Evolutionary conservation across 2,888 invertebrate genomes (phyloP), one percentile per base, ranked within the genome.

Genomic region (Dinocampus coccinellae): DNA sequence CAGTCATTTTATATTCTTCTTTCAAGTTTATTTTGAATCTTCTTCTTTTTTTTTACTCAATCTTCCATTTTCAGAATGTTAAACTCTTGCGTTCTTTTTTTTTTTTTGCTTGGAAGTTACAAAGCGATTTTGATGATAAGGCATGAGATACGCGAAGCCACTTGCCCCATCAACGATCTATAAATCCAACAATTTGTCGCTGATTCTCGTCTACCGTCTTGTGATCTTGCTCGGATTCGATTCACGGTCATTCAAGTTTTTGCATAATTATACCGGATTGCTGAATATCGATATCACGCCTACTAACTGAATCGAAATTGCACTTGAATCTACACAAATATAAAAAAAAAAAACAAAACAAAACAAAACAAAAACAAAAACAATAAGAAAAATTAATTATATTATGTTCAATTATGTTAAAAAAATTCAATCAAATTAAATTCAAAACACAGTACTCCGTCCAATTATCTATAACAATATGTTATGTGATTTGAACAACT

Each of bases 161-260:
- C 78, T 81, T 79, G 82, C 80, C 79, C 81, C 82, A 78, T 83
- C 82, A 81, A 78, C 82, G 83, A 85, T 83, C 84, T 81, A 86
- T 86, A 86, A 86, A 86, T 86, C 81, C 81, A 81, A 80, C 84
- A 86, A 86, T 86, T 86, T 86, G 86, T 86, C 86, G 80, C 61
- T 73, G 75, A 63, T 63, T 70, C 69, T 79, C 80, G 83, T 84
- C 85, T 80, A 76, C 76, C 77, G 80, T 80, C 82, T 85, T 85
- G 85, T 86, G 83, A 86, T 86, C 86, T 85, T 81, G 79, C 76
- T 81, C 82, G 82, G 84, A 81, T 67, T 72, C 70, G 69, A 75
- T 75, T 73, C 73, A 68, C 65, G 75, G 73, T 76, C 69, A 67
- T 65, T 57, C 22, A 66, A 58, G 67, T 78, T 81, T 82, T 79